A percentile compares a stretch with the other conserved stretches of the same genome.
Evolutionary conservation across 2,113 vertebrate genomes (phyloP).

Genomic region (Petromus typicus): DNA sequence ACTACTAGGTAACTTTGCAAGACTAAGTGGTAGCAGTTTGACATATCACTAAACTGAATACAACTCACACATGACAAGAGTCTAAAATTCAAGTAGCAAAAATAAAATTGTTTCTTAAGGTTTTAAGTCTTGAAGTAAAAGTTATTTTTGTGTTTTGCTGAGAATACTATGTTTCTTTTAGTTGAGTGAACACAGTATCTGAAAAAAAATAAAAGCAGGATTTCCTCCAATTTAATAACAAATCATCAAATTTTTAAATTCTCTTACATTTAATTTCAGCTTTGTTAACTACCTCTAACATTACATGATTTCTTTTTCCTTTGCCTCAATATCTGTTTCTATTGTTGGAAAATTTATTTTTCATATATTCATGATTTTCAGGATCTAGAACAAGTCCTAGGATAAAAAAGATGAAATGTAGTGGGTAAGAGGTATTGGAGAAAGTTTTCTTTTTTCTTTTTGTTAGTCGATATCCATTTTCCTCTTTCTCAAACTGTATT

Average conservation of each 20-base stretch:
- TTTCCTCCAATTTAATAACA: not conserved
- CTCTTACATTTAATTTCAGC: not conserved
- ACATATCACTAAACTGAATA: constrained; percentile 44
- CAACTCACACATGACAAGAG: constrained; percentile 31
- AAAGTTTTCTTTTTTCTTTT: constrained; percentile 31
- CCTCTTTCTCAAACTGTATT: not conserved
- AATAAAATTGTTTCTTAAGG: constrained; percentile 32
- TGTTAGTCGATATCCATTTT: not conserved
- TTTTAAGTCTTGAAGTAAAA: constrained; percentile 43
- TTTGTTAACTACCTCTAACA: not conserved
- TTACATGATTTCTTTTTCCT: not conserved
- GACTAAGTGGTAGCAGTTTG: constrained; percentile 73
- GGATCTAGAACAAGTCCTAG: not conserved
- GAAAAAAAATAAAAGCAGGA: not conserved
- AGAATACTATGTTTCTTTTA: constrained; percentile 52
- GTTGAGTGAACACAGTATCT: not conserved
- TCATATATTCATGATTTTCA: not conserved
- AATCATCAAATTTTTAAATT: constrained; percentile 45
- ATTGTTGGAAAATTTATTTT: not conserved
- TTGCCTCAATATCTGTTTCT: not conserved
- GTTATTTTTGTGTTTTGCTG: constrained; percentile 61
- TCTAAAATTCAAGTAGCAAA: constrained; percentile 57
- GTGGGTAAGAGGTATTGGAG: not conserved
- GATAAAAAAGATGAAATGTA: not conserved
- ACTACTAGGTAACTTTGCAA: constrained; percentile 74